Evolutionary conservation across 2,797 vertebrate genomes (phyloP), one percentile per base, ranked within the genome.

Genomic region (Syngnathus rostellatus): DNA sequence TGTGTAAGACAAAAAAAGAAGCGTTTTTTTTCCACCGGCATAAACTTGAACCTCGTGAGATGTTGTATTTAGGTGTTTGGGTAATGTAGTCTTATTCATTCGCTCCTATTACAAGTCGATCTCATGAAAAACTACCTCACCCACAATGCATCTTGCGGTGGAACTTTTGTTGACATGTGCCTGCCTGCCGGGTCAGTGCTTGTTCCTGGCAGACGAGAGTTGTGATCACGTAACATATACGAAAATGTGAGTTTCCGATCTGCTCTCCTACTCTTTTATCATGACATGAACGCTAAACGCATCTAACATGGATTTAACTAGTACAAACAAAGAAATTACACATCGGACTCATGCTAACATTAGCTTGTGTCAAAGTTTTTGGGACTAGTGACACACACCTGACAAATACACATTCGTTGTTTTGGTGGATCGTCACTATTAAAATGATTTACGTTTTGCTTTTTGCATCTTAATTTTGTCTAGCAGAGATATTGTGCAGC

Each of bases 1-100:
- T 46, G 6, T 46, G 16, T 14, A 46, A 14, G 4, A 46, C 3
- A 3, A 46, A 14, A 41, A 41, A 41, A 31, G 12, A 8, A 43
- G 12, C 10, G 1, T 1, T 25, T 25, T 43, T 43, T 43, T 43
- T 3, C 11, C 41, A 3, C 41, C 2, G 41, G 41, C 10, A 6
- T 46, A 31, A 31, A 2, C 5, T 17, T 9, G 58, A 40, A n/a
- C 8, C 6, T 41, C 58, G 31, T 4, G 17, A 19, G 31, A 60
- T 17, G 17, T n/a, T 5, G 7, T 21, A 12, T n/a, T 6, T n/a
- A 5, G 8, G 5, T 10, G 12, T 51, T 5, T 40, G 19, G 46
- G 63, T 53, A 64, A 38, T 64, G 63, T 21, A 64, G 48, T 64
- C 63, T 39, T 3, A 21, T 37, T 1, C 31, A 23, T 51, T n/a